These are phyloP conservation scores for Drosophila incognita DNA, from an alignment of 2,888 invertebrate genomes.

Conservation along the genomic window DNA sequence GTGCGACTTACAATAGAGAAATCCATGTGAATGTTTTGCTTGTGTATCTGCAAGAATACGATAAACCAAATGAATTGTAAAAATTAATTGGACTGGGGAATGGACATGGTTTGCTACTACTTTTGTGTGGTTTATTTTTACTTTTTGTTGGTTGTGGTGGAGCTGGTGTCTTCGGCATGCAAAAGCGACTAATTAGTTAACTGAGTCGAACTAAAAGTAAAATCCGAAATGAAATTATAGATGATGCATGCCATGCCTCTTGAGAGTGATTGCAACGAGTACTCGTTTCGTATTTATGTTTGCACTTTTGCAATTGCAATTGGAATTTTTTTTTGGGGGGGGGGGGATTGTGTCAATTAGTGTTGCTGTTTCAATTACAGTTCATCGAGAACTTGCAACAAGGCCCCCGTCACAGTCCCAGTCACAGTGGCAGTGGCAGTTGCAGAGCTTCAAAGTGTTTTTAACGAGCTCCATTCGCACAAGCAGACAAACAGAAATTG, in stretches of 20 bases:
- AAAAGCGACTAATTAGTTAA: slow-evolving; percentile 46
- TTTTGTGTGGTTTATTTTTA: slow-evolving; percentile 8
- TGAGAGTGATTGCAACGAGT: slow-evolving; percentile 38
- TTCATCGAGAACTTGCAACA: slow-evolving; percentile 76
- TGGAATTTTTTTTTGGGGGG: slow-evolving; percentile 7
- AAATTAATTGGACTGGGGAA: slow-evolving; percentile 72
- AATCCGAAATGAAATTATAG: slow-evolving; percentile 65
- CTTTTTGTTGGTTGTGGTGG: slow-evolving; percentile 14
- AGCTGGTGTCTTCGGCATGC: slow-evolving; percentile 51
- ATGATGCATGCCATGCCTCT: slow-evolving; percentile 74
- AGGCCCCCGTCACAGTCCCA: background rate
- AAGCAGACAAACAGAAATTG: slow-evolving; percentile 21
- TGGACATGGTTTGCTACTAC: slow-evolving; percentile 22
- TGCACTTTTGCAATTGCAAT: slow-evolving; percentile 13
- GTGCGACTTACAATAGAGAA: slow-evolving; percentile 82
- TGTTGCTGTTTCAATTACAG: slow-evolving; percentile 76
- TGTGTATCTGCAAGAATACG: slow-evolving; percentile 83
- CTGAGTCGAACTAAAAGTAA: slow-evolving; percentile 24
- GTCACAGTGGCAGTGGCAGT: background rate
- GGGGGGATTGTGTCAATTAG: slow-evolving; percentile 69
- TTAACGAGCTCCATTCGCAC: slow-evolving; percentile 66
- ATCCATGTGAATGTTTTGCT: slow-evolving; percentile 82
- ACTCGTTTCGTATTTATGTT: slow-evolving; percentile 21
- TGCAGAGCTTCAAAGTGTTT: slow-evolving; percentile 62
- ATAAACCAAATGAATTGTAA: slow-evolving; percentile 77